Base-by-base conservation (phyloP, 2,113 vertebrate species). In the Diadophis punctatus region DNA sequence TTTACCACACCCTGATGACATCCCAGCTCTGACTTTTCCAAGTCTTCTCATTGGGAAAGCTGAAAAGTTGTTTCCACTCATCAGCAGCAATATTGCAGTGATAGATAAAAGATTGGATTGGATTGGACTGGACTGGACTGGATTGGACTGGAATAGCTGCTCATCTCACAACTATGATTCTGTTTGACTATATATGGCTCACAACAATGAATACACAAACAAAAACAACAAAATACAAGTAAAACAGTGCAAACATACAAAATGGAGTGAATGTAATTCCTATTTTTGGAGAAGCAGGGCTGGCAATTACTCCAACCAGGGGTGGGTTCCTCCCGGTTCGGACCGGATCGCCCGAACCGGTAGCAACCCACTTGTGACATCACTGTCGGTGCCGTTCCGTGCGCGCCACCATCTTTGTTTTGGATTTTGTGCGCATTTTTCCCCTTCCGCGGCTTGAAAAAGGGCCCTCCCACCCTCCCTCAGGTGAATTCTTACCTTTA, bases 51-150 rank as follows among this genome's bases (percentile, higher is more conserved):
- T 74, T 34, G n/a, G n/a, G 6, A 34, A 74, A 74, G n/a, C 1
- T 34, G 6, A 74, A 74, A 34, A 74, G n/a, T 8, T 34, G n/a
- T 8, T 34, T 34, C 2, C 14, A 7, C 2, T 6, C n/a, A 74
- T 74, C 68, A 39, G n/a, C 68, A 74, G 16, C 68, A 74, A 74
- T 74, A 20, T 34, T 74, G 68, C 16, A 39, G 2, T 39, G 68
- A 74, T 39, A 74, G n/a, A 34, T 20, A 74, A 74, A 74, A 74
- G 14, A 7, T 68, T 63, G 60, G 60, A n/a, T 63, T 27, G 56
- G 56, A 9, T 4, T 60, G 58, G 30, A 5, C 2, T 16, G 0
- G 11, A 16, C 0, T n/a, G 27, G 27, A 4, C 0, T 30, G 25
- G 60, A 5, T 1, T 68, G 30, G 63, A 34, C n/a, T 68, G 63